Percentiles rank a stretch among this genome's conserved stretches.
phyloP scores from a whole-genome alignment of 2,888 invertebrate species.

The Polydesmus complanatus region DNA sequence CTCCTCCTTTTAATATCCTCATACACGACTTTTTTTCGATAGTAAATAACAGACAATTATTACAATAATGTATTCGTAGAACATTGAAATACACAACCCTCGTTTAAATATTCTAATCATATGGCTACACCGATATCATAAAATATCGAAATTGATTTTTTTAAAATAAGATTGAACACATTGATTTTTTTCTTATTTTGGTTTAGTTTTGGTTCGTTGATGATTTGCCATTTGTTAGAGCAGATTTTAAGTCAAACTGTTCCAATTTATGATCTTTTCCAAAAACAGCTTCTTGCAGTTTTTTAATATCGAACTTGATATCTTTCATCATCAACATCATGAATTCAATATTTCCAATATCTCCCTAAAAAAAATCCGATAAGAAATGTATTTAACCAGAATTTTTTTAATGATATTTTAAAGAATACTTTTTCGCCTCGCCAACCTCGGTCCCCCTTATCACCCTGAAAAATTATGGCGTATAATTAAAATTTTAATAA shows the following conservation, averaged over 20 bases:
- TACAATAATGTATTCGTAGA: too few relatives aligned
- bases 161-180: too few relatives aligned
- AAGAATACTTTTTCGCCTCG: constrained; percentile 13
- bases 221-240: too few relatives aligned
- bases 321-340: constrained; percentile 49
- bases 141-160: too few relatives aligned
- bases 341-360: constrained; percentile 48
- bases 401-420: background rate
- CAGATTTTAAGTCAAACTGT: background rate
- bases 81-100: too few relatives aligned
- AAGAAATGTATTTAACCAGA: background rate
- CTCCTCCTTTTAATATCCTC: too few relatives aligned
- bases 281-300: constrained; percentile 12
- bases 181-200: too few relatives aligned
- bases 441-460: constrained; percentile 8
- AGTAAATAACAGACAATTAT: too few relatives aligned
- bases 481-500: background rate
- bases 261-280: background rate
- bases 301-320: constrained; percentile 27
- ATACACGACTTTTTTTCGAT: too few relatives aligned
- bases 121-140: too few relatives aligned
- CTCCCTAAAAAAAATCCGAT: constrained; percentile 33
- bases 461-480: constrained; percentile 6
- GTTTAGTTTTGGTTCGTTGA: too few relatives aligned
- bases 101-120: too few relatives aligned